Conservation (phyloP, 2,888 invertebrate species). For the Pheosia tremula region DNA sequence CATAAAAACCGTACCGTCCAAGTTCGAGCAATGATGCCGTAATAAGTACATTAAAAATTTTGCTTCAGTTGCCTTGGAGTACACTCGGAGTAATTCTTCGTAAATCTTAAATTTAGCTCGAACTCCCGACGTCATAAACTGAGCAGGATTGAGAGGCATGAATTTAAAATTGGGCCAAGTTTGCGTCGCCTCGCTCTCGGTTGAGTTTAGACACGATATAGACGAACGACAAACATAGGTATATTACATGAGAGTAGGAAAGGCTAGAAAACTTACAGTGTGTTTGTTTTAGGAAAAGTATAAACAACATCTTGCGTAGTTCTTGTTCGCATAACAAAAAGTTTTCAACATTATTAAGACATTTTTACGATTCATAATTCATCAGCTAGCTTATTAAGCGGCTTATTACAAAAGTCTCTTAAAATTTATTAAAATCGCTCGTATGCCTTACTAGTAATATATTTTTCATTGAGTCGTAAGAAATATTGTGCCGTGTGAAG, state of each 20-base stretch:
- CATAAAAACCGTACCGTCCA: constrained; percentile 7
- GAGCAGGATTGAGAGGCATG: constrained; percentile 36
- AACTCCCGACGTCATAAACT: constrained; percentile 28
- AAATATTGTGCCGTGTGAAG: constrained; percentile 7
- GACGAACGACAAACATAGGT: neutral
- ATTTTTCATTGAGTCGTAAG: constrained; percentile 14
- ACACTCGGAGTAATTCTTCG: constrained; percentile 11
- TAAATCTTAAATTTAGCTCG: constrained; percentile 31
- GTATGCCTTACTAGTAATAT: constrained; percentile 6
- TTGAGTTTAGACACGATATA: neutral
- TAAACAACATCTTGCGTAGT: neutral
- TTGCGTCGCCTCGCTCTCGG: constrained; percentile 6
- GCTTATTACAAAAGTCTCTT: too few relatives aligned
- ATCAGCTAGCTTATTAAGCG: too few relatives aligned
- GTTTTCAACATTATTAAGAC: too few relatives aligned
- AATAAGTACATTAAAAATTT: constrained; percentile 29
- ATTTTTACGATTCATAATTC: too few relatives aligned
- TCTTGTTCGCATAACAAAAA: too few relatives aligned
- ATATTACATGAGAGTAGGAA: too few relatives aligned
- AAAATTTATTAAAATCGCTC: neutral
- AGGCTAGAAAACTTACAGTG: too few relatives aligned
- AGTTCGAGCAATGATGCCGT: constrained; percentile 25
- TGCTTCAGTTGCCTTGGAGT: constrained; percentile 4
- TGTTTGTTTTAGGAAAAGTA: neutral
- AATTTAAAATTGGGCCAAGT: constrained; percentile 40